Base-by-base conservation (phyloP, 1,140 invertebrate genomes). In the Schlechtendalia chinensis region DNA sequence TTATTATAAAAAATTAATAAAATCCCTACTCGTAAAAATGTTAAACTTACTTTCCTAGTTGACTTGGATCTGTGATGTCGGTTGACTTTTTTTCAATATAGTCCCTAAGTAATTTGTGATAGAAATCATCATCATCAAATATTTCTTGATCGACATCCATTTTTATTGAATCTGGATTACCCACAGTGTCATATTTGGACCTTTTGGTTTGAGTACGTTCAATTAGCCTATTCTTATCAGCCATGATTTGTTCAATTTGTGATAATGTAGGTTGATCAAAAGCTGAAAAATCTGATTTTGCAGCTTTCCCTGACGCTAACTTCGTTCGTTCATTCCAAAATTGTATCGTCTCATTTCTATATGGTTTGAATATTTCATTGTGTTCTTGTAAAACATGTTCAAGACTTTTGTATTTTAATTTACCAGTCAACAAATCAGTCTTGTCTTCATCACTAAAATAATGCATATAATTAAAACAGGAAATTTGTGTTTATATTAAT, bases 61-160 rank as follows among this genome's bases (percentile, higher is more conserved):
- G 90, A 82, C 92, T 89, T 77, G 95, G 93, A 88, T 96, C 95
- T 16, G 90, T 91, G 11, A 93, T 88, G 83, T 93, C 91, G 29
- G 90, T 88, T 11, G 94, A 92, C 88, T 97, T 97, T 74, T 91
- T 91, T 85, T 98, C 95, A 83, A 99, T 97, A 19, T 98, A 87
- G 85, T 98, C 96, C 81, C 95, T 87, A 32, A 99, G 86, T 27
- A 98, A 85, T 84, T 96, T 93, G 86, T 98, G 95, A 87, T 98
- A 98, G 85, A 98, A 99, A 86, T 99, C 97, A 85, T 93, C 93
- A 86, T 99, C 97, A 86, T 98, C 96, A 88, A 95, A 99, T 84
- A 98, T 94, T 88, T 99, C 94, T 0, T 86, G 81, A 86, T 95
- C 92, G 82, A 91, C 90, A 83, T 92, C 90, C 84, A 91, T 89